Evolutionary conservation across 1,140 invertebrate genomes (phyloP).

Genomic region (Berghia stephanieae): DNA sequence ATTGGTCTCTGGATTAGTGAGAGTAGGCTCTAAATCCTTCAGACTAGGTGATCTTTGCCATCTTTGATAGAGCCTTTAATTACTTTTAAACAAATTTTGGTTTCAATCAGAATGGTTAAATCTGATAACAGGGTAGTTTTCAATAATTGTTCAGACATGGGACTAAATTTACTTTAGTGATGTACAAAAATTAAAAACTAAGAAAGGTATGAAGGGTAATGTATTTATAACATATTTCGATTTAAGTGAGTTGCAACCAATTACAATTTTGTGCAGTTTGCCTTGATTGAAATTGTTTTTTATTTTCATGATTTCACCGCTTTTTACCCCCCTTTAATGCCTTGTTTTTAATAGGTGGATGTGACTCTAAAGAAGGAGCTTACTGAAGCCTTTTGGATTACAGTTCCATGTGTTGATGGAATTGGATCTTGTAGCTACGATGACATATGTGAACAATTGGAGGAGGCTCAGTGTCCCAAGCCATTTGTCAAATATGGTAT

Average conservation of each 20-base stretch:
- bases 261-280: background rate
- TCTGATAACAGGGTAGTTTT: no score
- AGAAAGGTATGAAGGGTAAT: no score
- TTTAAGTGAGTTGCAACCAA: background rate
- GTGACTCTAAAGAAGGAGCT: conserved; percentile 44
- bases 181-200: no score
- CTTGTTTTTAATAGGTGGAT: conserved; percentile 31
- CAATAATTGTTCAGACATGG: no score
- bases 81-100: no score
- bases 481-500: conserved; percentile 43
- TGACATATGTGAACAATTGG: conserved; percentile 47
- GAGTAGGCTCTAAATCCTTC: no score
- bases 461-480: conserved; percentile 40
- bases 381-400: conserved; percentile 35
- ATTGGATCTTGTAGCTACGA: conserved; percentile 49
- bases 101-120: no score
- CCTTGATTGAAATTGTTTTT: background rate
- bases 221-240: no score
- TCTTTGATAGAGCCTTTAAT: no score
- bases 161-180: no score
- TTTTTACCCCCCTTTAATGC: background rate
- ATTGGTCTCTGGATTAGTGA: no score
- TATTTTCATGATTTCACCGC: background rate
- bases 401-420: conserved; percentile 51
- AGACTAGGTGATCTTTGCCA: no score